A percentile compares a stretch with the other conserved stretches of the same genome.
phyloP scores from a whole-genome alignment of 2,797 vertebrate genomes.

The Myotis daubentonii region DNA sequence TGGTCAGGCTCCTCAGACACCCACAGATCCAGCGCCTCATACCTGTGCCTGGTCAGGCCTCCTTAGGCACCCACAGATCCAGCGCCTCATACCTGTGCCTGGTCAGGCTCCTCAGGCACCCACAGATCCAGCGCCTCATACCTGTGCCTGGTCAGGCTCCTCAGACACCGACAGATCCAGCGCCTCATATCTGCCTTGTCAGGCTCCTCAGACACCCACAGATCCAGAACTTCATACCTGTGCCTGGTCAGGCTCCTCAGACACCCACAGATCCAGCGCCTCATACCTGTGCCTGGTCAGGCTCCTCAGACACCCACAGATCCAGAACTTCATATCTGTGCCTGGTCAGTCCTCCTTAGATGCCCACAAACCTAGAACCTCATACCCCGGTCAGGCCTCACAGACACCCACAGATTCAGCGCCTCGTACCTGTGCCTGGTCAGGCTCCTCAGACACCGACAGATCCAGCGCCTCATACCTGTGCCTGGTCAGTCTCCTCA shows the following conservation, averaged over 20 bases:
- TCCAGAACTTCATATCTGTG: accelerated
- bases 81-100: background rate
- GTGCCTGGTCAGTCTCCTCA: too few species aligned
- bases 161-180: background rate
- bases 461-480: too few species aligned
- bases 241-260: background rate
- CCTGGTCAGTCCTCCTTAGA: accelerated
- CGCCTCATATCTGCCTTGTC: accelerated
- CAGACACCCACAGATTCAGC: background rate
- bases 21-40: background rate
- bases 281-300: background rate
- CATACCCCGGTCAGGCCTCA: accelerated
- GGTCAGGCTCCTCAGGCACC: background rate
- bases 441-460: accelerated
- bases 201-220: background rate
- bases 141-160: background rate
- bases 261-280: background rate
- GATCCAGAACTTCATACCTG: background rate
- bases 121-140: background rate
- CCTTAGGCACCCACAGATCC: too few species aligned
- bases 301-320: background rate
- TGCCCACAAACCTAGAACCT: accelerated
- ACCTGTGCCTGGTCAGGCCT: background rate
- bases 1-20: accelerated
- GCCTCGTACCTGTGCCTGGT: background rate